Conservation (phyloP, 2,888 invertebrate genomes). For the Leptodirus hochenwartii region DNA sequence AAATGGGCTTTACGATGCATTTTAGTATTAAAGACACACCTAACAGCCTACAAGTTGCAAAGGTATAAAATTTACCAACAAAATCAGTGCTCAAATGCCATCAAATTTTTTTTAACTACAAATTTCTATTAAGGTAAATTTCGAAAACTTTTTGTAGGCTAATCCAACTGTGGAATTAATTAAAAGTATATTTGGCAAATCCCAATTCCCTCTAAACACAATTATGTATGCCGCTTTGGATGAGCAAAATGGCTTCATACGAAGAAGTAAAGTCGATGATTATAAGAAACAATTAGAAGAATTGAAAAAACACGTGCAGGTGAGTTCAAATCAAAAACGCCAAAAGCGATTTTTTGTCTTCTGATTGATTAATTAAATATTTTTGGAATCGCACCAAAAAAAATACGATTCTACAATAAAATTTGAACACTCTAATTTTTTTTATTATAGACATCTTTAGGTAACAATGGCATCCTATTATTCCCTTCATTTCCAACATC, state of each 20-base stretch:
- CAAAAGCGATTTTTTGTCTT: too few relatives aligned
- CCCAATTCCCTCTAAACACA: constrained; percentile 29
- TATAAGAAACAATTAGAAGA: constrained; percentile 22
- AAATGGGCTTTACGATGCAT: constrained; percentile 5
- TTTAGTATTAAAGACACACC: constrained; percentile 6
- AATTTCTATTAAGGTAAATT: too few relatives aligned
- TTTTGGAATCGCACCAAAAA: too few relatives aligned
- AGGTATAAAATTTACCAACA: neutral
- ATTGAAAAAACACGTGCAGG: constrained; percentile 27
- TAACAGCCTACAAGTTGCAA: constrained; percentile 4
- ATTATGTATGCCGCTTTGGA: constrained; percentile 30
- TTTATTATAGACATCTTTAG: constrained; percentile 24
- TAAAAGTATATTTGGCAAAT: constrained; percentile 18
- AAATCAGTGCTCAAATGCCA: too few relatives aligned
- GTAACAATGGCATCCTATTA: constrained; percentile 42
- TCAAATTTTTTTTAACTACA: too few relatives aligned
- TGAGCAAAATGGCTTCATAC: constrained; percentile 27
- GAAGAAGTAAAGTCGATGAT: constrained; percentile 15
- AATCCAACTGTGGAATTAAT: constrained; percentile 8
- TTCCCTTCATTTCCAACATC: constrained; percentile 47
- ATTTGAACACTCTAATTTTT: constrained; percentile 6
- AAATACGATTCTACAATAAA: too few relatives aligned
- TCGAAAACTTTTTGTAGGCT: constrained; percentile 4
- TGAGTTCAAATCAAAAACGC: constrained; percentile 19
- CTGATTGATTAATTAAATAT: too few relatives aligned